These are phyloP conservation scores for Pseudochromis fuscus DNA, from an alignment of 2,797 vertebrate species.

Conservation along the genomic window DNA sequence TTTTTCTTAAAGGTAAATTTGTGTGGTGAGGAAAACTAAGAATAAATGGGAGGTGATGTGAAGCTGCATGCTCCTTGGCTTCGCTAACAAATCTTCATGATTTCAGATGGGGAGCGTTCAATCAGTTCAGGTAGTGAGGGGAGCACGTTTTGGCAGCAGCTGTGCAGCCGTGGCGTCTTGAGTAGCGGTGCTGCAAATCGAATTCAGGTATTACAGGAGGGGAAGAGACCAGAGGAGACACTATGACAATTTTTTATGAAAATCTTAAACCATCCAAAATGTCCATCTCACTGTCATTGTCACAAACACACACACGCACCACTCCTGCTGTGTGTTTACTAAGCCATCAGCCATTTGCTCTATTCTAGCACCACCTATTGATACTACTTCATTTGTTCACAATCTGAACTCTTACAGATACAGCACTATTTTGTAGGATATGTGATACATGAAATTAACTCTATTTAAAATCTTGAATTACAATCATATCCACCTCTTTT, in stretches of 20 bases:
- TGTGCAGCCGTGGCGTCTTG: conserved; percentile 25
- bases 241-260: conserved; percentile 22
- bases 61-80: conserved; percentile 8
- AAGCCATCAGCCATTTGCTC: conserved; percentile 55
- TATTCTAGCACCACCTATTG: conserved; percentile 84
- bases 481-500: conserved; percentile 14
- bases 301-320: conserved; percentile 15
- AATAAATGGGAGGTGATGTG: conserved; percentile 34
- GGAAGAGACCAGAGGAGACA: conserved; percentile 22
- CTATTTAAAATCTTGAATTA: too few species aligned
- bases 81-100: conserved; percentile 40
- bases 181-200: conserved; percentile 43
- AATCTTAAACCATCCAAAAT: conserved; percentile 20
- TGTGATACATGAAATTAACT: too few species aligned
- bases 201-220: conserved; percentile 45
- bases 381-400: conserved; percentile 50
- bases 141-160: conserved; percentile 51
- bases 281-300: conserved; percentile 1
- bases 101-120: conserved; percentile 44
- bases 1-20: conserved; percentile 12
- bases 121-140: conserved; percentile 37
- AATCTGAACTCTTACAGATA: conserved; percentile 6
- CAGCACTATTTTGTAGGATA: too few species aligned
- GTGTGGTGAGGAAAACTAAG: not conserved
- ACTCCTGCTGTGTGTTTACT: conserved; percentile 5